Percentiles rank a stretch among this genome's conserved stretches.
Evolutionary conservation across 1,140 invertebrate species (phyloP).

Genomic region (Dreissena polymorpha): DNA sequence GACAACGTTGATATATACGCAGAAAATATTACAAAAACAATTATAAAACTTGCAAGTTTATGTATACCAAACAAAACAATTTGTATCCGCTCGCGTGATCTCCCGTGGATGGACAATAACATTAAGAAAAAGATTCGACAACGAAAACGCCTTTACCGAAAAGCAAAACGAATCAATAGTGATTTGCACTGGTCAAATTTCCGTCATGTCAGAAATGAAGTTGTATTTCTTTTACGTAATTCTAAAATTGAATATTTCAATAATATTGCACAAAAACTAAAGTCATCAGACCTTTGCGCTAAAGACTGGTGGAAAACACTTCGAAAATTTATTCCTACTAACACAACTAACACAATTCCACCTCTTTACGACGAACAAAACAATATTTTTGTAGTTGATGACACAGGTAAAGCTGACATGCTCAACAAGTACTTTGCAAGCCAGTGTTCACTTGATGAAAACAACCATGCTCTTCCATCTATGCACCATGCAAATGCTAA

Average conservation of each 20-base stretch:
- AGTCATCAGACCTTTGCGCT: not conserved
- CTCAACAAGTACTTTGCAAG: constrained; percentile 26
- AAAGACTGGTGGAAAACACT: constrained; percentile 13
- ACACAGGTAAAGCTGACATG: constrained; percentile 11
- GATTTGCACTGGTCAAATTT: not conserved
- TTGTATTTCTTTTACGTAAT: constrained; percentile 1
- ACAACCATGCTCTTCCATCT: not conserved
- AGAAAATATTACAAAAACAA: constrained; percentile 14
- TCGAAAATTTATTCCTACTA: constrained; percentile 4
- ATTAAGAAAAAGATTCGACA: not conserved
- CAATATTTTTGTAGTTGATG: not conserved
- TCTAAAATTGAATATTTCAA: not conserved
- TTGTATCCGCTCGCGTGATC: not conserved
- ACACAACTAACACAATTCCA: constrained; percentile 1
- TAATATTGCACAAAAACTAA: constrained; percentile 4
- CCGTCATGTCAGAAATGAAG: constrained; percentile 6
- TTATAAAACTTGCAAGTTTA: not conserved
- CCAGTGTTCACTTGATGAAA: not conserved
- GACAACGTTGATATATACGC: constrained; percentile 9
- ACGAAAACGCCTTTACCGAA: not conserved
- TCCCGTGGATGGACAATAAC: not conserved
- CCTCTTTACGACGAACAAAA: not conserved
- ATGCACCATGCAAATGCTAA: too few species aligned
- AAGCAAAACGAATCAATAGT: not conserved
- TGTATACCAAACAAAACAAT: constrained; percentile 25